A percentile compares a stretch with the other conserved stretches of the same genome.
Conservation (phyloP, 2,113 vertebrate genomes). For the Channa maculata region DNA sequence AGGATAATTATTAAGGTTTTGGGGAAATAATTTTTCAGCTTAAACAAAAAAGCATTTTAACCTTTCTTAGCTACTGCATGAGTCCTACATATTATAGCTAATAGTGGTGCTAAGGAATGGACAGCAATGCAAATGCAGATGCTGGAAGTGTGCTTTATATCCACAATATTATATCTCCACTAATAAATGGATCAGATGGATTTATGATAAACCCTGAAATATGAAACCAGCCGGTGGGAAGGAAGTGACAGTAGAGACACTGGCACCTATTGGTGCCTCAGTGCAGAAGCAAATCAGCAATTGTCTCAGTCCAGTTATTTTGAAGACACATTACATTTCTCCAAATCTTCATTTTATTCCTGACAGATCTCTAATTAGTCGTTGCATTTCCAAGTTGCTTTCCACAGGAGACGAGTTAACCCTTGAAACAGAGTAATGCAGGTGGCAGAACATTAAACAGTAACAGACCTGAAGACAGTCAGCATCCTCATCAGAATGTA, state of each 20-base stretch:
- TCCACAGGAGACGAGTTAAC: conserved; percentile 25
- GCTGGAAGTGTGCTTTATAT: not conserved
- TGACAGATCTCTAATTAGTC: conserved; percentile 64
- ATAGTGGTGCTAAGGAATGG: too few relatives aligned
- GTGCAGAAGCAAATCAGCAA: conserved; percentile 27
- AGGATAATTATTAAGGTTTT: too few relatives aligned
- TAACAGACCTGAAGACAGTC: conserved; percentile 25
- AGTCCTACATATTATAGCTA: too few relatives aligned
- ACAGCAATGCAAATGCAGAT: not conserved
- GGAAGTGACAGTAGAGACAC: not conserved
- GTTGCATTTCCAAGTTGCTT: conserved; percentile 17
- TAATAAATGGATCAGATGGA: conserved; percentile 2
- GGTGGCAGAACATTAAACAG: conserved; percentile 45
- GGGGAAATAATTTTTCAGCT: too few relatives aligned
- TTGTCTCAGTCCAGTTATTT: conserved; percentile 63
- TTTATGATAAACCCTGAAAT: conserved; percentile 20
- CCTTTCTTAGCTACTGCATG: too few relatives aligned
- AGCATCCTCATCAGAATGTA: not conserved
- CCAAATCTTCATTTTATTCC: conserved; percentile 53
- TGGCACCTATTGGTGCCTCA: not conserved
- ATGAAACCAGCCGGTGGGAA: conserved; percentile 2
- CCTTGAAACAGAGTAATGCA: conserved; percentile 35
- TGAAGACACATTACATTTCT: conserved; percentile 45
- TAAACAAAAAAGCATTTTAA: too few relatives aligned
- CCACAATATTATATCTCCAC: not conserved